Evolutionary conservation across 2,888 invertebrate genomes (phyloP).

Genomic region (Napeogenes sylphis): DNA sequence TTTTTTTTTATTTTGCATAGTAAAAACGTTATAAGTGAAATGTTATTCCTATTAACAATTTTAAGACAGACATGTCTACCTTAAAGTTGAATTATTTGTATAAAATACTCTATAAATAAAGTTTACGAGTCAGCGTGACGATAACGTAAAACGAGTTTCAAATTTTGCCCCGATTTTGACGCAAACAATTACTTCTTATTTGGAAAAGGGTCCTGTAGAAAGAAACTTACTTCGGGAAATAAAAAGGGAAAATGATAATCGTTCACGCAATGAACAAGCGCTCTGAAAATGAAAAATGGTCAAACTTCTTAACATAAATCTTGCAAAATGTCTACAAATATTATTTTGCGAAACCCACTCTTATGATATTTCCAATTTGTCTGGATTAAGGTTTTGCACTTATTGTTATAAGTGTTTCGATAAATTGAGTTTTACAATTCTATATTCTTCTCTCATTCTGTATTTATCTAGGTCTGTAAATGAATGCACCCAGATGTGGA

Average conservation of each 20-base stretch:
- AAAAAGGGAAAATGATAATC: constrained; percentile 58
- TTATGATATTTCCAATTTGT: constrained; percentile 14
- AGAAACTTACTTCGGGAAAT: constrained; percentile 41
- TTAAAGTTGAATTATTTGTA: too few species aligned
- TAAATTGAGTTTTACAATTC: too few species aligned
- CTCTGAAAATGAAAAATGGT: constrained; percentile 69
- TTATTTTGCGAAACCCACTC: constrained; percentile 48
- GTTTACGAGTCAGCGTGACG: constrained; percentile 12
- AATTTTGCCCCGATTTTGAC: constrained; percentile 19
- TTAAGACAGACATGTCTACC: too few species aligned
- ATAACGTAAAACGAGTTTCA: constrained; percentile 20
- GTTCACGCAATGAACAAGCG: constrained; percentile 60
- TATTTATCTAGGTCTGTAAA: too few species aligned
- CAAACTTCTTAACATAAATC: constrained; percentile 75
- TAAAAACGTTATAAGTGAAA: too few species aligned
- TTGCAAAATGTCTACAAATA: constrained; percentile 62
- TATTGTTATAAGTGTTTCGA: constrained; percentile 1
- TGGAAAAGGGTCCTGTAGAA: constrained; percentile 33
- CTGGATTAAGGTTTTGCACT: constrained; percentile 1
- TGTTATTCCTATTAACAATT: too few species aligned
- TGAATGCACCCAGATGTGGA: too few species aligned
- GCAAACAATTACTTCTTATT: constrained; percentile 30
- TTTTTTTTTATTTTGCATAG: too few species aligned
- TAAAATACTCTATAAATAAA: constrained; percentile 10
- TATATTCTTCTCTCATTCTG: too few species aligned